Conservation (phyloP, 2,113 vertebrate genomes). For the Pagrus major region DNA sequence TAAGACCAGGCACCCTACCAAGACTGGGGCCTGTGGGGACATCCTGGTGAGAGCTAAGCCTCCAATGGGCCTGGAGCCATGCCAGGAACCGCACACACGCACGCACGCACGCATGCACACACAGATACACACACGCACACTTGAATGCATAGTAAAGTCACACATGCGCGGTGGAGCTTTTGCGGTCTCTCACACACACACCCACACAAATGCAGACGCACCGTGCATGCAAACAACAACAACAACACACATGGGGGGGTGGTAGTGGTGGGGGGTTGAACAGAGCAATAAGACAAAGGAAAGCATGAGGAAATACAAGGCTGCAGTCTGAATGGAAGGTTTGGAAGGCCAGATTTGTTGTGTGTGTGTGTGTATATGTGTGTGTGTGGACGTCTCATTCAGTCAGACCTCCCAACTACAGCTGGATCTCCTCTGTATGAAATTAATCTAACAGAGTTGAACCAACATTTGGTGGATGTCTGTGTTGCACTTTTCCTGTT, state of each 20-base stretch:
- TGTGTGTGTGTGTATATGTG: conserved; percentile 21
- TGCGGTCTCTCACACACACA: conserved; percentile 35
- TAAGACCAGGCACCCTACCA: conserved; percentile 83
- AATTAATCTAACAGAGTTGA: conserved; percentile 45
- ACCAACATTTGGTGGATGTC: conserved; percentile 46
- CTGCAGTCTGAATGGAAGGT: conserved; percentile 42
- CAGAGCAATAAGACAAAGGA: conserved; percentile 61
- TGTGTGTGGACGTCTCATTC: conserved; percentile 36
- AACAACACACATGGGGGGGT: conserved; percentile 37
- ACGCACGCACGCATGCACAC: conserved; percentile 2
- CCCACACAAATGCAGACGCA: conserved; percentile 52
- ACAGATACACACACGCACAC: conserved; percentile 9
- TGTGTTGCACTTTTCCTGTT: conserved; percentile 31
- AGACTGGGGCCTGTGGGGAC: conserved; percentile 78
- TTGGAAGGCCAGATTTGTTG: conserved; percentile 28
- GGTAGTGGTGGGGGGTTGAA: conserved; percentile 14
- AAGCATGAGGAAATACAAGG: conserved; percentile 55
- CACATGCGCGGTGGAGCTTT: conserved; percentile 50
- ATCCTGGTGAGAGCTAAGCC: conserved; percentile 81
- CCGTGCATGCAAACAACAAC: conserved; percentile 52
- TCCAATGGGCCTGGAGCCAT: conserved; percentile 69
- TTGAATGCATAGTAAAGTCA: conserved; percentile 38
- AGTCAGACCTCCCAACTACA: conserved; percentile 55
- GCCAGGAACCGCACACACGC: conserved; percentile 62
- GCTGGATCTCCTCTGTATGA: conserved; percentile 47